phyloP scores from a whole-genome alignment of 30 jellyfish, hydroid and myxozoan species.

The Aurelia sp. region DNA sequence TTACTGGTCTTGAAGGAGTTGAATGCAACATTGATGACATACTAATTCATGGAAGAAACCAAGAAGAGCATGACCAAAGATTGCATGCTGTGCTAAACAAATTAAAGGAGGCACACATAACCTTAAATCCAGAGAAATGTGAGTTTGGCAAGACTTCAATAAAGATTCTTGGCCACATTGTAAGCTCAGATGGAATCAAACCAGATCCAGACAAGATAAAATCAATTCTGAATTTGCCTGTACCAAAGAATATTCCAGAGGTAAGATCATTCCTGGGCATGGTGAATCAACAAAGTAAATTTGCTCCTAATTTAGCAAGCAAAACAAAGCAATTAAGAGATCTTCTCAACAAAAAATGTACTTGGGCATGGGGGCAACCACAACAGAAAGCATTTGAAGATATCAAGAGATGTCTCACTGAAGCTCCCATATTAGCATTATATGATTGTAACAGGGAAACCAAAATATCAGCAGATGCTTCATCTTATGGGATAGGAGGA shows the following conservation, averaged over 20 bases:
- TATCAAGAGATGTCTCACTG: constrained; percentile 19
- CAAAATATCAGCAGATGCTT: constrained; percentile 48
- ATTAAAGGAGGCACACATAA: constrained; percentile 46
- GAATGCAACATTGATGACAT: background rate
- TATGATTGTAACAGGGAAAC: constrained; percentile 20
- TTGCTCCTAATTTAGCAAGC: constrained; percentile 45
- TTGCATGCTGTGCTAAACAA: constrained; percentile 42
- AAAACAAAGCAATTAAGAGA: constrained; percentile 51
- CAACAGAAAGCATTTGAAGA: constrained; percentile 53
- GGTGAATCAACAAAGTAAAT: constrained; percentile 43
- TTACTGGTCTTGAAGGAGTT: constrained; percentile 50
- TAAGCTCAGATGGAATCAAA: constrained; percentile 44
- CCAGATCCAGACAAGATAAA: constrained; percentile 42
- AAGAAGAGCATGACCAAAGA: constrained; percentile 54
- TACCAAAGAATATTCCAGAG: constrained; percentile 47
- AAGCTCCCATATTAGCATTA: constrained; percentile 22
- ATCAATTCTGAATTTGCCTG: constrained; percentile 38
- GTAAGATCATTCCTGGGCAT: constrained; percentile 54
- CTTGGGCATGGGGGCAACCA: constrained; percentile 50
- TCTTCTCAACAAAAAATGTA: constrained; percentile 17
- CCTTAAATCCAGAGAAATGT: constrained; percentile 65
- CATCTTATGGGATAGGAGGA: constrained; percentile 64
- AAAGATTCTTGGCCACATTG: constrained; percentile 48
- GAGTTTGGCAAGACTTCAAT: constrained; percentile 19
- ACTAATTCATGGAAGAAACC: constrained; percentile 42